Evolutionary conservation across 2,888 invertebrate species (phyloP).

Genomic region (Ectemnius continuus): DNA sequence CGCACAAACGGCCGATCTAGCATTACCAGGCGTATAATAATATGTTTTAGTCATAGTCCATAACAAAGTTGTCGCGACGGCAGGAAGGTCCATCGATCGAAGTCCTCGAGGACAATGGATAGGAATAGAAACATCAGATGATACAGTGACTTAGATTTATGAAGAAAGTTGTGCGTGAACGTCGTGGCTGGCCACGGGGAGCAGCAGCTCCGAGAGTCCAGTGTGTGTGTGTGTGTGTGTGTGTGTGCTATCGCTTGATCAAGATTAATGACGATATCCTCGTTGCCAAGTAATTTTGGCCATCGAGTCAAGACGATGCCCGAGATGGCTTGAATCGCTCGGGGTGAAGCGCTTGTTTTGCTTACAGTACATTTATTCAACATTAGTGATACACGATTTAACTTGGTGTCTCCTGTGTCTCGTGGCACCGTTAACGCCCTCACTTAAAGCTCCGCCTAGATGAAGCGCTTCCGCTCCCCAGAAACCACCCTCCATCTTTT

Average conservation of each 20-base stretch:
- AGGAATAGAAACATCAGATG: slow-evolving; percentile 31
- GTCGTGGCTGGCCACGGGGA: slow-evolving; percentile 26
- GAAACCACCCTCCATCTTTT: too few species aligned
- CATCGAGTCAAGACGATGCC: slow-evolving; percentile 56
- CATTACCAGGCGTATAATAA: too few species aligned
- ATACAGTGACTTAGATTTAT: slow-evolving; percentile 49
- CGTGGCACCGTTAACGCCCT: too few species aligned
- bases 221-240: slow-evolving; percentile 10
- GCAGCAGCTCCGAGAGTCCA: slow-evolving; percentile 27
- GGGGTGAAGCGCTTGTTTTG: slow-evolving; percentile 45
- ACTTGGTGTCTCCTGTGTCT: slow-evolving; percentile 19
- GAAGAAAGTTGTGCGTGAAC: slow-evolving; percentile 49
- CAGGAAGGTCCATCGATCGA: too few species aligned
- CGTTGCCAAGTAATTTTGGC: slow-evolving; percentile 51
- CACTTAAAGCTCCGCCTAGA: too few species aligned
- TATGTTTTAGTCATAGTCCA: too few species aligned
- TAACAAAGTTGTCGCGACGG: too few species aligned
- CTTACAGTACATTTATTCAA: slow-evolving; percentile 61
- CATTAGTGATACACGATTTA: slow-evolving; percentile 64
- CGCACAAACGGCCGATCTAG: too few species aligned
- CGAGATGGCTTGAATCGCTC: not conserved
- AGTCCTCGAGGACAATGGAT: not conserved
- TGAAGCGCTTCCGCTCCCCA: too few species aligned
- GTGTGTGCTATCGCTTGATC: slow-evolving; percentile 48
- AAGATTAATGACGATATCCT: slow-evolving; percentile 54